Base-by-base conservation (phyloP, 2,113 vertebrate species). In the Clupea harengus region DNA sequence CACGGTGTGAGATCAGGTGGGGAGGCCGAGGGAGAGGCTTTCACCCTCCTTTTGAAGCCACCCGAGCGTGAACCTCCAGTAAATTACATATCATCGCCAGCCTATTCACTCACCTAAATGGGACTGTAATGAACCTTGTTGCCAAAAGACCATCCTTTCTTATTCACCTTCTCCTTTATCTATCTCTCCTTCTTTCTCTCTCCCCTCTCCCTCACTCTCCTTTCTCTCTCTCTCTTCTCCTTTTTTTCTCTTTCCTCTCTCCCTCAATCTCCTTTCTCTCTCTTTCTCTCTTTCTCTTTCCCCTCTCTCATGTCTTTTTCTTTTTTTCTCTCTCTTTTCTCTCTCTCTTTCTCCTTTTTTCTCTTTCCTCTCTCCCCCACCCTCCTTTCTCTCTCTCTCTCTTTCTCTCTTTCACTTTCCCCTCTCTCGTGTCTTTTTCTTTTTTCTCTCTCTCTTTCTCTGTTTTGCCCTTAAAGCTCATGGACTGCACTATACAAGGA, bases 1-100 rank as follows among this genome's bases (percentile, higher is more conserved):
- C 64, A 72, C 25, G n/a, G n/a, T 32, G n/a, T 13, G 64, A 32
- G 64, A 72, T 72, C 64, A 72, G 64, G 15, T 32, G 9, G 64
- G 25, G n/a, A 4, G n/a, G 25, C 64, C 11, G 64, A 8, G 64
- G 28, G 64, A 72, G 64, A 57, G 57, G 20, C 25, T 13, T 10
- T 72, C 10, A 3, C 25, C 28, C 64, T 25, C 64, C 64, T 28
- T 28, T 72, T 9, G 32, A 32, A 72, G 64, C 25, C 64, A 32
- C n/a, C 64, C n/a, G 32, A 32, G 64, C 64, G 13, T 72, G 64
- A 72, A 72, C n/a, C 64, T 10, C 25, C 9, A 72, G 7, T 72
- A 72, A 72, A 72, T 72, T 32, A 72, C 64, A 72, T 72, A 72
- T 72, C 64, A 72, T 72, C 64, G 32, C 64, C 64, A 4, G 25